These are phyloP conservation scores for Epirrhoe alternata DNA, from an alignment of 2,888 invertebrate genomes.

Conservation along the genomic window DNA sequence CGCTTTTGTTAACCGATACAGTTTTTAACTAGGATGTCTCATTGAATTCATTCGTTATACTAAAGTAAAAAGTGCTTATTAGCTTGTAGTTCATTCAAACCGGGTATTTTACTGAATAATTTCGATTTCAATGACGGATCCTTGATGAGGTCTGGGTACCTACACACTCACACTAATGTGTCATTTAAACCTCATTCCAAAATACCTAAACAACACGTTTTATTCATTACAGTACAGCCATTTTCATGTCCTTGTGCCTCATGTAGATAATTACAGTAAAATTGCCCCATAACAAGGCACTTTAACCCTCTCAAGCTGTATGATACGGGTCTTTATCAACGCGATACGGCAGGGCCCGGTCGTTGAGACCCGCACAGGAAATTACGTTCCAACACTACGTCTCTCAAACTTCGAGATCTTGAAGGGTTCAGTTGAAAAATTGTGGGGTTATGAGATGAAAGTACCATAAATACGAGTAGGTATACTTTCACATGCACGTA, in stretches of 20 bases:
- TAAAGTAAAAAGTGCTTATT: background rate
- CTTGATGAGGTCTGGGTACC: too few species aligned
- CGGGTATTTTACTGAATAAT: too few species aligned
- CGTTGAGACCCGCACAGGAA: constrained; percentile 62
- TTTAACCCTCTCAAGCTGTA: constrained; percentile 56
- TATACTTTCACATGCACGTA: background rate
- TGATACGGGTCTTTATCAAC: constrained; percentile 60
- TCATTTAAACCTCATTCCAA: constrained; percentile 1
- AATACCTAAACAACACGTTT: constrained; percentile 31
- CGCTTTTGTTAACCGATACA: background rate
- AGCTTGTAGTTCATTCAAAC: too few species aligned
- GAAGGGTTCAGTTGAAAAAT: constrained; percentile 49
- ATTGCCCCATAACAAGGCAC: constrained; percentile 51
- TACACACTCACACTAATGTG: background rate
- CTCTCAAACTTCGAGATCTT: constrained; percentile 23
- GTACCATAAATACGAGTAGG: constrained; percentile 11
- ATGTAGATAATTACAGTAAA: constrained; percentile 53
- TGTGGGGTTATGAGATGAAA: constrained; percentile 26
- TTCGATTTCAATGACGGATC: too few species aligned
- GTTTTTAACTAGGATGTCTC: background rate
- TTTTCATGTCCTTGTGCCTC: constrained; percentile 40
- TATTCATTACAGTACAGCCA: constrained; percentile 33
- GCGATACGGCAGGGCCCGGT: constrained; percentile 58
- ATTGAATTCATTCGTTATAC: background rate
- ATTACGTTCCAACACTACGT: constrained; percentile 57